Conservation (phyloP, 2,113 vertebrate genomes). For the Salvelinus sp. region DNA sequence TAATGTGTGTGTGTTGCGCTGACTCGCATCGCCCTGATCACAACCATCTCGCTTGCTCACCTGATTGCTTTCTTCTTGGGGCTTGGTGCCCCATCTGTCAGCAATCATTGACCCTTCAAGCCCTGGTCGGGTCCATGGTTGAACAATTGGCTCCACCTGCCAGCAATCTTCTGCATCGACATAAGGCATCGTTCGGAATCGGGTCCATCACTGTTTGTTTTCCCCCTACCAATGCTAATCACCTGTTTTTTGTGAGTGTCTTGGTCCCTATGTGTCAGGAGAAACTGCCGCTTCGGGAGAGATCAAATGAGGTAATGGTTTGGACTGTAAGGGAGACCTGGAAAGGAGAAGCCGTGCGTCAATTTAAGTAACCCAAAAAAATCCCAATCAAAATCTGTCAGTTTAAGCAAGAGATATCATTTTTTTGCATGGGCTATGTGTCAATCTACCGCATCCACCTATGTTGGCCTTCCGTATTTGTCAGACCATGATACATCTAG, state of each 20-base stretch:
- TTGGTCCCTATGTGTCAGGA: conserved; percentile 57
- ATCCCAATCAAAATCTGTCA: too few species aligned
- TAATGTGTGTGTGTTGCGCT: conserved; percentile 37
- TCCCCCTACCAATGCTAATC: conserved; percentile 61
- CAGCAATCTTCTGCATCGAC: conserved; percentile 71
- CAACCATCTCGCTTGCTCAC: conserved; percentile 52
- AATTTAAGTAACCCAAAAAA: too few species aligned
- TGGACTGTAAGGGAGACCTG: conserved; percentile 8
- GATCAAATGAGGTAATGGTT: conserved; percentile 50
- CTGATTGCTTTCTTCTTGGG: conserved; percentile 73
- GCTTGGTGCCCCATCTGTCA: conserved; percentile 75
- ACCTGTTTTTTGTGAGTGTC: conserved; percentile 71
- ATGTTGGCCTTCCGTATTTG: too few species aligned
- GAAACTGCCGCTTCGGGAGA: conserved; percentile 51
- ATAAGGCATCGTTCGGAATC: conserved; percentile 52
- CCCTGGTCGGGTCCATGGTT: conserved; percentile 69
- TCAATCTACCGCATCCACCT: too few species aligned
- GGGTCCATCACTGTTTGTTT: conserved; percentile 60
- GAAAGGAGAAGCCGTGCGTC: neutral
- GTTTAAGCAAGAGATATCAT: too few species aligned
- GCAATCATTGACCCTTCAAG: conserved; percentile 77
- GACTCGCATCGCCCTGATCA: conserved; percentile 71
- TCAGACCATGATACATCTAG: too few species aligned
- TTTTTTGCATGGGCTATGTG: too few species aligned
- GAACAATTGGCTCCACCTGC: conserved; percentile 73